Percentiles rank a stretch among this genome's conserved stretches.
These are phyloP conservation scores for Epinephelus cyanopodus DNA, from an alignment of 2,113 vertebrate genomes.

Conservation along the genomic window DNA sequence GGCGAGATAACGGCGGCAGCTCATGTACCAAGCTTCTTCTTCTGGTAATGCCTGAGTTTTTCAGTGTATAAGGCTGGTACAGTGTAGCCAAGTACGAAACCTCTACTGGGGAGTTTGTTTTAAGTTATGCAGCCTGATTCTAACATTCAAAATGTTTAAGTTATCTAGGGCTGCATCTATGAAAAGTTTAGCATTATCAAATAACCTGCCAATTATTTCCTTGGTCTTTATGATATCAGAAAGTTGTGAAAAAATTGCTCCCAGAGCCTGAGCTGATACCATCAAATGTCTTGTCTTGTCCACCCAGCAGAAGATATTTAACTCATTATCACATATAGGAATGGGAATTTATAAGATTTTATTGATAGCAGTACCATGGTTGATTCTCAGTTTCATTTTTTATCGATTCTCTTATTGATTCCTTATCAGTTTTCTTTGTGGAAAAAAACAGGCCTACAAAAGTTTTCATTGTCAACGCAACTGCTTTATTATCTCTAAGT, in stretches of 20 bases:
- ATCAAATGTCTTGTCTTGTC: not conserved
- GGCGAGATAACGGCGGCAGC: slow-evolving; percentile 58
- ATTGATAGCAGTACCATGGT: too few relatives aligned
- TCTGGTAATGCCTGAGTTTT: slow-evolving; percentile 14
- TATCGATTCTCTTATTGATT: too few relatives aligned
- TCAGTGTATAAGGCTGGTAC: not conserved
- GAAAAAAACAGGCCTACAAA: too few relatives aligned
- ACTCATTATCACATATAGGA: not conserved
- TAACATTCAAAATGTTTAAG: not conserved
- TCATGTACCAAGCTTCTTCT: slow-evolving; percentile 12
- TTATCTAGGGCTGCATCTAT: not conserved
- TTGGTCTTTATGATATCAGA: not conserved
- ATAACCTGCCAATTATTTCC: not conserved
- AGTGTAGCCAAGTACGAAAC: not conserved
- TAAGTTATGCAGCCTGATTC: not conserved
- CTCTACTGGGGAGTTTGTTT: not conserved
- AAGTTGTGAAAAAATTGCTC: not conserved
- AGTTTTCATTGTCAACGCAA: too few relatives aligned
- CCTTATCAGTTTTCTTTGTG: too few relatives aligned
- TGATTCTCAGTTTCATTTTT: too few relatives aligned
- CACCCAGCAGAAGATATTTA: not conserved
- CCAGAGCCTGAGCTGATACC: too few relatives aligned
- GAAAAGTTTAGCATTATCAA: not conserved
- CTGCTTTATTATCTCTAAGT: too few relatives aligned
- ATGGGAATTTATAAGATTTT: too few relatives aligned